These are phyloP conservation scores for Potamilus streckersoni DNA, from an alignment of 1,140 invertebrate genomes.

Conservation along the genomic window DNA sequence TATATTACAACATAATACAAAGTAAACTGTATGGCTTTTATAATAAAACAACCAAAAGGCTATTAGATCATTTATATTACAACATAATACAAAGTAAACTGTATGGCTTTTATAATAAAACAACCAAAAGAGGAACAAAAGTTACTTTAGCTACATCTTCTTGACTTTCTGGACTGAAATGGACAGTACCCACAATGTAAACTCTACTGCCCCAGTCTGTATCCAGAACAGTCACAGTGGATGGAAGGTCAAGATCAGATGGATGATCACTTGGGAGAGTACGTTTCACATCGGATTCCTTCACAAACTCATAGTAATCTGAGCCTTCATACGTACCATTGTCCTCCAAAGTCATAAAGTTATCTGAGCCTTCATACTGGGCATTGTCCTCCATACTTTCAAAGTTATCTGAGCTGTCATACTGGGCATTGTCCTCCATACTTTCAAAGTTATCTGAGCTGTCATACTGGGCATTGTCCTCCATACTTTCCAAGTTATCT, in stretches of 20 bases:
- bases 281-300: slow-evolving; percentile 27
- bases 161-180: slow-evolving; percentile 93
- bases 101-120: not conserved
- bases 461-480: no score
- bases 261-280: slow-evolving; percentile 18
- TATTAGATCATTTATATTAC: not conserved
- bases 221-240: slow-evolving; percentile 84
- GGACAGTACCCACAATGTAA: slow-evolving; percentile 95
- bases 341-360: no score
- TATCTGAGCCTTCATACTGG: no score
- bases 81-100: not conserved
- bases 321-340: no score
- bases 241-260: slow-evolving; percentile 73
- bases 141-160: slow-evolving; percentile 88
- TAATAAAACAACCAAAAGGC: no score
- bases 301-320: no score
- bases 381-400: no score
- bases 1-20: no score
- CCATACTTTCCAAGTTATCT: no score
- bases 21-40: no score
- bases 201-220: slow-evolving; percentile 83
- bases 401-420: no score
- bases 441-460: no score
- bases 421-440: slow-evolving; percentile 52
- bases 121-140: not conserved